Percentiles rank a stretch among this genome's conserved stretches.
Conservation (phyloP, 2,797 vertebrate genomes). For the Poecilia gillii region DNA sequence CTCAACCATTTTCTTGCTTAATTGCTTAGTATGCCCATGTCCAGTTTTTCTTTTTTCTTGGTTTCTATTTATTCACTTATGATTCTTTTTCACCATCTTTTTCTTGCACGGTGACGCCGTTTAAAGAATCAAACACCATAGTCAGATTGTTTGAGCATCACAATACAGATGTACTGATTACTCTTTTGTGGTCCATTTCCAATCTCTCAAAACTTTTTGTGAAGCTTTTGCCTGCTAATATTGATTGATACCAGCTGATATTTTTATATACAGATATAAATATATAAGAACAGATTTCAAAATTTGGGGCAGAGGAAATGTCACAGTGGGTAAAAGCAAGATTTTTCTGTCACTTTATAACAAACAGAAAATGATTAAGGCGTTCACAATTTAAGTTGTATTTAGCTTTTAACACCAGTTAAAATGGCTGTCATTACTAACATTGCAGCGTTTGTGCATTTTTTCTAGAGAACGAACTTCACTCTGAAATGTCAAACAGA, state of each 20-base stretch:
- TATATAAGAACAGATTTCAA: background rate
- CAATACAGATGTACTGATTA: background rate
- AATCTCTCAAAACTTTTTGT: background rate
- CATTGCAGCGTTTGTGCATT: background rate
- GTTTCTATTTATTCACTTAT: slow-evolving; percentile 1
- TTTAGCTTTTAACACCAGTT: background rate
- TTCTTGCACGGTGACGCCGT: background rate
- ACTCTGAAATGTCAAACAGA: background rate
- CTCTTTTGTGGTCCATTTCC: background rate
- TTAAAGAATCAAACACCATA: background rate
- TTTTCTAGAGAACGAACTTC: background rate
- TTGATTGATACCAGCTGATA: background rate
- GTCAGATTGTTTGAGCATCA: background rate
- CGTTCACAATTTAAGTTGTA: background rate
- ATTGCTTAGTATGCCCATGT: slow-evolving; percentile 11
- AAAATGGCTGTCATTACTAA: background rate
- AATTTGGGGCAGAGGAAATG: background rate
- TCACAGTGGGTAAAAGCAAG: background rate
- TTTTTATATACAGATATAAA: background rate
- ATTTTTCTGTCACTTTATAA: background rate
- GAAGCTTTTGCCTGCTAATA: background rate
- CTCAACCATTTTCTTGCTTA: slow-evolving; percentile 12
- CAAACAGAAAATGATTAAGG: background rate
- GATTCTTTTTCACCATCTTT: background rate
- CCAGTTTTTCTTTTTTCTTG: background rate